Conservation (phyloP, 1,140 invertebrate species). For the Monomorium pharaonis region DNA sequence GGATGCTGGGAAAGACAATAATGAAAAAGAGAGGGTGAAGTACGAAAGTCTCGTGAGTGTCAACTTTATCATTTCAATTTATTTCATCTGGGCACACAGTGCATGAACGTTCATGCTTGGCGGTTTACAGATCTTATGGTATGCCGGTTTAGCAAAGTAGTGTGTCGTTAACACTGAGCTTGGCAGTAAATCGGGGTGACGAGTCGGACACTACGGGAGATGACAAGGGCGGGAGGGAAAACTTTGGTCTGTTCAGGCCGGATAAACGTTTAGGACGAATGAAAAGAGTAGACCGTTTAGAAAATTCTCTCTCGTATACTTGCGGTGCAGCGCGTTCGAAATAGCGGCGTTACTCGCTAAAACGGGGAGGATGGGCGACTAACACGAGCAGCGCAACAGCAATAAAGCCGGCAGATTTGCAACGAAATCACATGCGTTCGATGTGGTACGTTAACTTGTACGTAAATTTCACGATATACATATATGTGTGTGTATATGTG, state of each 20-base stretch:
- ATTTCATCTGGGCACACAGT: conserved; percentile 72
- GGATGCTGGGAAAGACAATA: not conserved
- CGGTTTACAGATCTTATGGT: conserved; percentile 11
- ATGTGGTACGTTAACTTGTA: conserved; percentile 4
- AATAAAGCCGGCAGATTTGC: conserved; percentile 22
- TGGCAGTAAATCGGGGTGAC: conserved; percentile 70
- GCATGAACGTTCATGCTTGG: conserved; percentile 67
- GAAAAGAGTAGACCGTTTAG: conserved; percentile 40
- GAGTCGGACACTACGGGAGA: conserved; percentile 32
- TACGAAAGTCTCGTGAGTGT: not conserved
- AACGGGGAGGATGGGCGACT: conserved; percentile 1
- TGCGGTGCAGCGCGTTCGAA: not conserved
- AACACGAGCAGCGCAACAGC: conserved; percentile 32
- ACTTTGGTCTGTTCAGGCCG: conserved; percentile 47
- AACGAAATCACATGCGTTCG: conserved; percentile 25
- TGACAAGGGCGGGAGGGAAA: not conserved
- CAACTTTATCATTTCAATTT: conserved; percentile 64
- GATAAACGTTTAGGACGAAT: conserved; percentile 14
- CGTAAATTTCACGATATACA: not conserved
- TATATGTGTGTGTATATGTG: not conserved
- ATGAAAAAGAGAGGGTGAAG: not conserved
- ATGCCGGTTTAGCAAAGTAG: conserved; percentile 58
- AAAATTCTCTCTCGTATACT: conserved; percentile 30
- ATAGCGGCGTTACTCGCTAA: conserved; percentile 1
- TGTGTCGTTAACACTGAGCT: conserved; percentile 62